These are phyloP conservation scores for Indicator indicator DNA, from an alignment of 2,113 vertebrate genomes.

Conservation along the genomic window DNA sequence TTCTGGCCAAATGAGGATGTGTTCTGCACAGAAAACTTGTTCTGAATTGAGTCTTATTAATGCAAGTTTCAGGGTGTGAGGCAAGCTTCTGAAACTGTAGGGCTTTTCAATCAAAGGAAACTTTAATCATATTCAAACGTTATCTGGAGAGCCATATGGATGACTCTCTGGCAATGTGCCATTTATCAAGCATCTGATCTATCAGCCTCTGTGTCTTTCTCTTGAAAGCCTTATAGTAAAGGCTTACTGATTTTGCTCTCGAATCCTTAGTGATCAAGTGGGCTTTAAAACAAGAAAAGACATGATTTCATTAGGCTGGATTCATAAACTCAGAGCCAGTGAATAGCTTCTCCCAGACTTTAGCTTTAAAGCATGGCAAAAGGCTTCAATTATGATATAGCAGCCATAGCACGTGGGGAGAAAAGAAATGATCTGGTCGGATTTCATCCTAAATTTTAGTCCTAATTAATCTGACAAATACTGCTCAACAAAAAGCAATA, in stretches of 20 bases:
- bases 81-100: not conserved
- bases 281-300: conserved; percentile 53
- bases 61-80: not conserved
- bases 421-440: not conserved
- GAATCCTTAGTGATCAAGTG: not conserved
- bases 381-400: not conserved
- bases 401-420: not conserved
- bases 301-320: conserved; percentile 42
- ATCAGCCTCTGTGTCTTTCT: not conserved
- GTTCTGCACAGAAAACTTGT: not conserved
- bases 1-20: not conserved
- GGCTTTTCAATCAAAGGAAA: conserved; percentile 10
- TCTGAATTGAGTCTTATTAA: not conserved
- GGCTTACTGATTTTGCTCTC: conserved; percentile 29
- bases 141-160: conserved; percentile 44
- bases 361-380: not conserved
- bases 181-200: conserved; percentile 14
- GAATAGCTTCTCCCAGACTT: conserved; percentile 1
- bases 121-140: not conserved
- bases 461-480: conserved; percentile 8
- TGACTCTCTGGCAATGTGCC: conserved; percentile 17
- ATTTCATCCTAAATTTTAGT: not conserved
- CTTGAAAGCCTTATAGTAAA: not conserved
- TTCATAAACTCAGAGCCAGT: conserved; percentile 3
- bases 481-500: not conserved